These are phyloP conservation scores for Pelvicachromis taeniatus DNA, from an alignment of 2,113 vertebrate genomes.

Conservation along the genomic window DNA sequence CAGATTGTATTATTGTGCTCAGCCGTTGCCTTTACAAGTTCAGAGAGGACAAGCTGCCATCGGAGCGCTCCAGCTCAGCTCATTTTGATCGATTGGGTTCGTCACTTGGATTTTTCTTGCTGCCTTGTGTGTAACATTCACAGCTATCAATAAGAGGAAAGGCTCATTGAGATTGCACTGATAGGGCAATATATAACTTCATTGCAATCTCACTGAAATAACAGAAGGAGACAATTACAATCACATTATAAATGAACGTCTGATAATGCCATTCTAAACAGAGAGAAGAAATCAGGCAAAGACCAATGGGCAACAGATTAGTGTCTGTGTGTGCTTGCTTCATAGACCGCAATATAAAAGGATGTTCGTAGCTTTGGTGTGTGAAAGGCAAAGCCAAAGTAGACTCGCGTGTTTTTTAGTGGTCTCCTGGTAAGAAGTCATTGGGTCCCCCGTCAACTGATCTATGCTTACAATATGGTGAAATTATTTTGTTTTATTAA, in stretches of 20 bases:
- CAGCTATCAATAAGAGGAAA: background rate
- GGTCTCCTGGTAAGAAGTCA: background rate
- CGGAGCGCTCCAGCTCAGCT: slow-evolving; percentile 7
- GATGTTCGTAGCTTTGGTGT: background rate
- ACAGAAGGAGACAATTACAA: background rate
- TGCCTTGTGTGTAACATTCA: background rate
- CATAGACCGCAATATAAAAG: background rate
- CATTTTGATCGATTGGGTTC: slow-evolving; percentile 18
- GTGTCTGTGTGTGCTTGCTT: background rate
- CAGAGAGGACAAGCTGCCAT: slow-evolving; percentile 3
- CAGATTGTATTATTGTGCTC: background rate
- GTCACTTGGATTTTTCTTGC: background rate
- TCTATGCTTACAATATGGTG: background rate
- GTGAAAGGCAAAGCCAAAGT: background rate
- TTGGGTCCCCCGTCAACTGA: background rate
- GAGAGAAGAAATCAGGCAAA: background rate
- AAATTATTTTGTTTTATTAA: background rate
- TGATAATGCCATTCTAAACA: background rate
- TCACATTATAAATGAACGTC: background rate
- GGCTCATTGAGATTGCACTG: background rate
- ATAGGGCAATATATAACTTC: background rate
- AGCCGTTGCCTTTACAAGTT: background rate
- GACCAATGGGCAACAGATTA: background rate
- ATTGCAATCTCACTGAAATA: background rate
- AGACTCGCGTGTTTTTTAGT: background rate